Base-by-base conservation (phyloP, 1,140 invertebrate species). In the Drosophila ohnishii region DNA sequence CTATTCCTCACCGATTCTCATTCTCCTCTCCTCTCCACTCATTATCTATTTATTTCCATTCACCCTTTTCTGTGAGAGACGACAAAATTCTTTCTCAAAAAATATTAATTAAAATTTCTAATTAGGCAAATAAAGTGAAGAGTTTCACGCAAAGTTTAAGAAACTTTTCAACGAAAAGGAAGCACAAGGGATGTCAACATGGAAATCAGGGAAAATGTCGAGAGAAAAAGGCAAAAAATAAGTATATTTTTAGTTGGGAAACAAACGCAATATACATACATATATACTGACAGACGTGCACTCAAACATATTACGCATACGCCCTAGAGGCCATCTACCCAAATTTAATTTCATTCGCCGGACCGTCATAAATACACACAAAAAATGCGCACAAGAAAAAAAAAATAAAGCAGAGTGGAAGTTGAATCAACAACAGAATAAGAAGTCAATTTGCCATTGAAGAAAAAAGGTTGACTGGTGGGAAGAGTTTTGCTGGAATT, bases 241-340 rank as follows among this genome's bases (percentile, higher is more conserved):
- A 6, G 32, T 63, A 19, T 71, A 71, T 71, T 70, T 69, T 70
- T 71, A 70, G 66, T 67, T 70, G 63, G 34, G 25, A 35, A 64
- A 64, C 55, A 59, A 63, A 63, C 35, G 50, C 60, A 35, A 70
- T 19, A 30, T 13, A 64, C 47, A 30, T 13, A 64, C 47, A 47
- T 35, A 42, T 19, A 42, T 22, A 45, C 25, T 28, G 25, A 45
- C 45, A 34, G 13, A 47, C 48, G 28, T 63, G 30, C 37, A 53
- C 61, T 67, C 28, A 62, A 70, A 62, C 53, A 80, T 71, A 80
- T 80, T 80, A 80, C 72, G 78, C 64, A 80, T 76, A 80, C 78
- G 71, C 78, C 77, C 42, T 58, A 55, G 51, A 80, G 78, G 70
- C 57, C 77, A 59, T 80, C 39, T 59, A 67, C 71, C 45, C 65